Conservation (phyloP, 2,113 vertebrate genomes). For the Paramisgurnus dabryanus region DNA sequence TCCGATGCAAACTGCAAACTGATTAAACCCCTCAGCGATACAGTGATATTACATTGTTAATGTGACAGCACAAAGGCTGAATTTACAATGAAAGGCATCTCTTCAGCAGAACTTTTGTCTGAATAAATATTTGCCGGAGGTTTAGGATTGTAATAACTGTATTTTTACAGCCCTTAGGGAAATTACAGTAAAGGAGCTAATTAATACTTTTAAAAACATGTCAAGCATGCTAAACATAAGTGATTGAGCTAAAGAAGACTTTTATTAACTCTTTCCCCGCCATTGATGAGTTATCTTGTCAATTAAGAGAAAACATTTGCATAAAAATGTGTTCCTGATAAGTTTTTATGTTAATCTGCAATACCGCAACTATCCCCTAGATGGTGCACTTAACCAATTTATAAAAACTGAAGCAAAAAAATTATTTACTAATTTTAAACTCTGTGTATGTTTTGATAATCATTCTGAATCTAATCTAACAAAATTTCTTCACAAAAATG, state of each 20-base stretch:
- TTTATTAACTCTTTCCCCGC: background rate
- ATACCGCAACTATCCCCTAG: too few species aligned
- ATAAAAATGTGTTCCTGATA: too few species aligned
- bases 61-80: conserved; percentile 9
- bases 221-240: background rate
- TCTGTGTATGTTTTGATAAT: too few species aligned
- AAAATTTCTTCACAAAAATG: too few species aligned
- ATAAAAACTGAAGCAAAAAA: too few species aligned
- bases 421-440: too few species aligned
- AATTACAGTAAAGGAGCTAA: background rate
- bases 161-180: background rate
- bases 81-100: background rate
- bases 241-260: conserved; percentile 8
- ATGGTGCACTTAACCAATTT: background rate
- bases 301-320: too few species aligned
- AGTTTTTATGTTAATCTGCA: too few species aligned
- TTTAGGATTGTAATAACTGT: conserved; percentile 6
- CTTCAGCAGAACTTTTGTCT: background rate
- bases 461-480: too few species aligned
- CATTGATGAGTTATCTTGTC: too few species aligned
- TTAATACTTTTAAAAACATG: conserved; percentile 23
- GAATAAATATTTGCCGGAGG: conserved; percentile 13
- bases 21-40: conserved; percentile 33
- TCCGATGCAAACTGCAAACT: conserved; percentile 13
- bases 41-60: conserved; percentile 36